Percentiles rank a stretch among this genome's conserved stretches.
phyloP scores from a whole-genome alignment of 1,140 invertebrate genomes.

The Leptinotarsa lineolata region DNA sequence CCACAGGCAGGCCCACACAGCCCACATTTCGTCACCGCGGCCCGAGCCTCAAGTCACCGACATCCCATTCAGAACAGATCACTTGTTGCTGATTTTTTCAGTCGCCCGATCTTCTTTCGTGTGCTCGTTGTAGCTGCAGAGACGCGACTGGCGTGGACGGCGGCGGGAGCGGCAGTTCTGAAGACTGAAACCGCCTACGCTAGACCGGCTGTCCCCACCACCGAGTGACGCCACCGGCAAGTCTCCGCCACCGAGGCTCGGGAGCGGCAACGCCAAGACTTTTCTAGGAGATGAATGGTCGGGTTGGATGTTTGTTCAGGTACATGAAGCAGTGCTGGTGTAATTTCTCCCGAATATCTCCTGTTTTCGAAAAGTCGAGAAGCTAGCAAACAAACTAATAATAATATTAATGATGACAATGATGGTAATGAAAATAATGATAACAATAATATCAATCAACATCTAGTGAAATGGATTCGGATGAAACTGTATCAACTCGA shows the following conservation, averaged over 20 bases:
- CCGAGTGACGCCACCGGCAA: conserved; percentile 31
- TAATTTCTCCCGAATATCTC: background rate
- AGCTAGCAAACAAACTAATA: too few species aligned
- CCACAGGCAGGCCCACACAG: conserved; percentile 53
- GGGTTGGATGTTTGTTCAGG: conserved; percentile 1
- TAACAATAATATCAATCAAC: too few species aligned
- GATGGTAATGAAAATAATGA: too few species aligned
- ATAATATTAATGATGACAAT: too few species aligned
- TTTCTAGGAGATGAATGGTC: background rate
- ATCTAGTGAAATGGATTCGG: too few species aligned
- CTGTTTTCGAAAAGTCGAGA: too few species aligned
- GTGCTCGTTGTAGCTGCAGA: conserved; percentile 37
- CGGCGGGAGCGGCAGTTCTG: conserved; percentile 45
- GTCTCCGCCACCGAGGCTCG: background rate
- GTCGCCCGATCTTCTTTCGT: conserved; percentile 3
- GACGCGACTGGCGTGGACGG: conserved; percentile 49
- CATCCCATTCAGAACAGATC: background rate
- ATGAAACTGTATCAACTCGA: too few species aligned
- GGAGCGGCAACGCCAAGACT: conserved; percentile 6
- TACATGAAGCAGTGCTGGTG: background rate
- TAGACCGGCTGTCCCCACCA: conserved; percentile 39
- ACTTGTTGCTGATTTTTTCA: conserved; percentile 14
- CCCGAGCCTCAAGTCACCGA: background rate
- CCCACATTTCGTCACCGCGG: conserved; percentile 49
- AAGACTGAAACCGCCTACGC: conserved; percentile 49